Evolutionary conservation across 2,888 invertebrate genomes (phyloP).

Genomic region (Ochropacha duplaris): DNA sequence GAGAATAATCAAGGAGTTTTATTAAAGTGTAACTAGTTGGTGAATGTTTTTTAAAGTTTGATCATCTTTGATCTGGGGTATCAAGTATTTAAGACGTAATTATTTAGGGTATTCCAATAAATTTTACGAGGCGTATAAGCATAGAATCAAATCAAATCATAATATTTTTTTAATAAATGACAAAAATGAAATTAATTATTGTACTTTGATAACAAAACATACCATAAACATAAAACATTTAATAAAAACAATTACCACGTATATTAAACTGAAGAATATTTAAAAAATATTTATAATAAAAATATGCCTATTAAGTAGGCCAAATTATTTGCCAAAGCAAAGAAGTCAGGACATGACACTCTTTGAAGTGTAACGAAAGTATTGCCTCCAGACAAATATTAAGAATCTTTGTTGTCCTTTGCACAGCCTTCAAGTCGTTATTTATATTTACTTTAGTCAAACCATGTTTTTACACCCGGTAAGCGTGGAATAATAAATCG

Average conservation of each 20-base stretch:
- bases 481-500: not conserved
- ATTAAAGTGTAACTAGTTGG: slow-evolving; percentile 4
- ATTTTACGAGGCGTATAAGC: too few species aligned
- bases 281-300: too few species aligned
- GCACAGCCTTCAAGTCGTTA: not conserved
- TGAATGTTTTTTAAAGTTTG: not conserved
- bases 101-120: too few species aligned
- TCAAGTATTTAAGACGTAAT: too few species aligned
- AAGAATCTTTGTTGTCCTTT: not conserved
- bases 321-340: not conserved
- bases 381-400: not conserved
- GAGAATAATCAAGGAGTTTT: slow-evolving; percentile 2
- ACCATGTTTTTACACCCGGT: slow-evolving; percentile 14
- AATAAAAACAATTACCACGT: too few species aligned
- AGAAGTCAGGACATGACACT: not conserved
- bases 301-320: not conserved
- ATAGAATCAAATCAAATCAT: too few species aligned
- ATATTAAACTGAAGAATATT: too few species aligned
- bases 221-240: too few species aligned
- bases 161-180: too few species aligned
- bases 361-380: not conserved
- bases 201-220: too few species aligned
- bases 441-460: slow-evolving; percentile 6
- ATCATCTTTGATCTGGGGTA: not conserved
- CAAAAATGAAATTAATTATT: too few species aligned